Conservation (phyloP, 2,797 vertebrate species). For the Antennarius maculatus region DNA sequence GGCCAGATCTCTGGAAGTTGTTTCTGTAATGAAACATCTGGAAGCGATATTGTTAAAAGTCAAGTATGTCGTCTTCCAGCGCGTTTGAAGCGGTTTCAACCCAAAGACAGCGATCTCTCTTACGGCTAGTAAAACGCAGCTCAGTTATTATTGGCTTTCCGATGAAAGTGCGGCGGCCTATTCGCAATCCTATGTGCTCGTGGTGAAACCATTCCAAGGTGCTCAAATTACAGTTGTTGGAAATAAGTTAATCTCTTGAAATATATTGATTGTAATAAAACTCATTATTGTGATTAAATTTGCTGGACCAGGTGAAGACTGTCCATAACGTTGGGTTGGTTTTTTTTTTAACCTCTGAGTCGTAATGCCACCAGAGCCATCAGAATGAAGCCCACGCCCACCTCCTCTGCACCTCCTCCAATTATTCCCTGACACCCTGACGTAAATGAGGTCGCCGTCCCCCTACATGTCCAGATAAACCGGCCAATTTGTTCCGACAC, state of each 20-base stretch:
- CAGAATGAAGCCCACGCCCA: constrained; percentile 62
- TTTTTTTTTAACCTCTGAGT: constrained; percentile 38
- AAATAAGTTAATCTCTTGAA: constrained; percentile 70
- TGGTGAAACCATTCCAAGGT: constrained; percentile 69
- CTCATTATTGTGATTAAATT: constrained; percentile 69
- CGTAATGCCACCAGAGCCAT: constrained; percentile 52
- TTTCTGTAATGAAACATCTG: constrained; percentile 80
- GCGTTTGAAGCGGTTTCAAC: constrained; percentile 77
- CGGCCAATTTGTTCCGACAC: constrained; percentile 83
- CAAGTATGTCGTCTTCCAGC: constrained; percentile 59
- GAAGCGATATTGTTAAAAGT: constrained; percentile 77
- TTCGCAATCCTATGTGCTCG: constrained; percentile 65
- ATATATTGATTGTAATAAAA: constrained; percentile 72
- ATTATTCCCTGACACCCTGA: constrained; percentile 81
- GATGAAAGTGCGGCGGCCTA: constrained; percentile 69
- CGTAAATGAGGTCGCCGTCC: constrained; percentile 81
- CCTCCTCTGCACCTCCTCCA: constrained; percentile 77
- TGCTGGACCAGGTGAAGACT: constrained; percentile 35
- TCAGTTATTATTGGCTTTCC: constrained; percentile 75
- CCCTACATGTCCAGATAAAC: constrained; percentile 81
- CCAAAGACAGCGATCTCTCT: constrained; percentile 68
- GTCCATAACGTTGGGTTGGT: constrained; percentile 34
- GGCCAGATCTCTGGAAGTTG: constrained; percentile 63
- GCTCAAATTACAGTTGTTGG: constrained; percentile 71
- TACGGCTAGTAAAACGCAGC: constrained; percentile 69